These are phyloP conservation scores for Axea sp. DNA, from an alignment of 2,888 invertebrate species.

Conservation along the genomic window DNA sequence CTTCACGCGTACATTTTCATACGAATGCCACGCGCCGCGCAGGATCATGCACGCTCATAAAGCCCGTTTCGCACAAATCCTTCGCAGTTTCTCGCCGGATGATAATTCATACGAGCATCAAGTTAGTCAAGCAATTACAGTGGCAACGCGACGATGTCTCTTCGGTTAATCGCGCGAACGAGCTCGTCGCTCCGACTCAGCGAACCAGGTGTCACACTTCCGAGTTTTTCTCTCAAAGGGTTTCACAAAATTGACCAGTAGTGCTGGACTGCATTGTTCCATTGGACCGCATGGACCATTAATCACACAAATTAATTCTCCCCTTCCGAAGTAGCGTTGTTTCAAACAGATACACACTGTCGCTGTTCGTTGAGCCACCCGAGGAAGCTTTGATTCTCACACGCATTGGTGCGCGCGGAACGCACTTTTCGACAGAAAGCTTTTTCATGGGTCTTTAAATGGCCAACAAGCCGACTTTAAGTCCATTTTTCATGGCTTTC, in stretches of 20 bases:
- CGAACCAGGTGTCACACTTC: no score
- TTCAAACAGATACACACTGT: no score
- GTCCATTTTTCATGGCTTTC: constrained; percentile 30
- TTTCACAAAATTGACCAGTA: no score
- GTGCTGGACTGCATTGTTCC: no score
- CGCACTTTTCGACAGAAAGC: constrained; percentile 33
- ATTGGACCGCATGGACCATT: no score
- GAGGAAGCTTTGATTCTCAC: constrained; percentile 3
- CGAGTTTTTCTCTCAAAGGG: no score
- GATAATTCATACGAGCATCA: constrained; percentile 70
- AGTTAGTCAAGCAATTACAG: constrained; percentile 68
- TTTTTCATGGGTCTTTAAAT: constrained; percentile 29
- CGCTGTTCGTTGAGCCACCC: not conserved
- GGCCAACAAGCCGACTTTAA: constrained; percentile 16
- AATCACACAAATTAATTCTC: no score
- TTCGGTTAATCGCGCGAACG: constrained; percentile 40
- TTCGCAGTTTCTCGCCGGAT: constrained; percentile 41
- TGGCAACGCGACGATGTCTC: constrained; percentile 68
- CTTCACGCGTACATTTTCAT: constrained; percentile 21
- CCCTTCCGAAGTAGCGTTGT: no score
- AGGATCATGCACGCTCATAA: constrained; percentile 1
- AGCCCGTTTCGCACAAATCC: constrained; percentile 27
- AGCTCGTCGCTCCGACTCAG: constrained; percentile 32
- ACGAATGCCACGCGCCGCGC: constrained; percentile 36
- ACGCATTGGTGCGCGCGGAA: constrained; percentile 7